Evolutionary conservation across 2,888 invertebrate species (phyloP), one percentile per base, ranked within the genome.

Genomic region (Lithophane semibrunnea): DNA sequence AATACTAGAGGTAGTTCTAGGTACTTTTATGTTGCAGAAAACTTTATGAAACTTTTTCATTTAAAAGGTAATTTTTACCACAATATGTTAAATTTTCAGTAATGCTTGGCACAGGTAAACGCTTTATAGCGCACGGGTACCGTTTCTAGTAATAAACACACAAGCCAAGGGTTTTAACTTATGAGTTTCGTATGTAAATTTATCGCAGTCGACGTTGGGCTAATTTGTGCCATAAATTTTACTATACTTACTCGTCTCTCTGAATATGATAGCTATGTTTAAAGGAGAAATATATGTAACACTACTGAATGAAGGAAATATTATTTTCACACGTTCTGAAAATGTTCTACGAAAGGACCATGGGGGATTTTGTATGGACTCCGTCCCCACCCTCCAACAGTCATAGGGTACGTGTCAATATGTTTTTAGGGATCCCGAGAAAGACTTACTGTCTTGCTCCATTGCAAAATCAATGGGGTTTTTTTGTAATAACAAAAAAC

Each of bases 151-250:
- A 85, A 86, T 75, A 87, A 89, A 89, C 87, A 89, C 84, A 90
- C 88, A 89, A 88, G 87, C 87, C 87, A 91, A 92, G 91, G 92
- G 91, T 93, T 94, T 93, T 92, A 94, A 95, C 94, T 94, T 95
- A 95, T 94, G 95, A 95, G 93, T 94, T 95, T 95, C 94, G 93
- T 94, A 96, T 95, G 95, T 94, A 95, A 96, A 96, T 96, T 95
- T 96, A 96, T 96, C 92, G 94, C 94, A 94, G 93, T 93, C 93
- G 89, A 94, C 94, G 94, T 91, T 89, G 88, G 89, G 93, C 95
- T 96, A 96, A 96, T 96, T 96, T 96, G 92, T 84, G 88, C 92
- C 90, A 95, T 96, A 96, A 96, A 96, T 96, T 95, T 92, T 83
- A 88, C 91, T 89, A 93, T 92, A 92, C 93, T 92, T 92, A 92